These are phyloP conservation scores for Cariama cristata DNA, from an alignment of 2,113 vertebrate genomes.

Conservation along the genomic window DNA sequence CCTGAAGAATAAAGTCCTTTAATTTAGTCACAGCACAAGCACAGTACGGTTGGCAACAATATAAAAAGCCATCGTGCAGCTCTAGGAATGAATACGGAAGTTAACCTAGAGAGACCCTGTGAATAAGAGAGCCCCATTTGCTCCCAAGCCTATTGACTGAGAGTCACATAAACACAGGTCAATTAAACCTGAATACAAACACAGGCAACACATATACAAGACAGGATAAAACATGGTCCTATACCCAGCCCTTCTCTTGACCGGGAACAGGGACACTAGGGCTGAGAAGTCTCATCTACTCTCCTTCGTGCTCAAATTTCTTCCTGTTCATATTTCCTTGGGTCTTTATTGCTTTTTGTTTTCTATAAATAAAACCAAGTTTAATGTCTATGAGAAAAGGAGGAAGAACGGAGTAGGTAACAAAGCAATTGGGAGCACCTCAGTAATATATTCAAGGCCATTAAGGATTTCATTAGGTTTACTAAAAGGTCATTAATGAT, in stretches of 20 bases:
- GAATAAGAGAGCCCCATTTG: neutral
- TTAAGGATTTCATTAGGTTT: slow-evolving; percentile 82
- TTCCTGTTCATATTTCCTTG: neutral
- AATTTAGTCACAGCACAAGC: neutral
- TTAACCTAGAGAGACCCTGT: neutral
- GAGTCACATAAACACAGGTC: neutral
- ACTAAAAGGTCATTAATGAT: slow-evolving; percentile 80
- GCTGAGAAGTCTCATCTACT: neutral
- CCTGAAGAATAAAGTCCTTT: slow-evolving; percentile 7
- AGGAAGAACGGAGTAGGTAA: slow-evolving; percentile 60
- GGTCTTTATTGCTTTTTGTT: neutral
- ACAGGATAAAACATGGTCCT: neutral
- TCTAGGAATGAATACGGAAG: neutral
- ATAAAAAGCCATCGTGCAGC: neutral
- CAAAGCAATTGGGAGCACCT: slow-evolving; percentile 72
- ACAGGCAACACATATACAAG: neutral
- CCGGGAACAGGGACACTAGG: neutral
- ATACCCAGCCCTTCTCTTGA: neutral
- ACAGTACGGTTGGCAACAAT: neutral
- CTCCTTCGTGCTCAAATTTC: neutral
- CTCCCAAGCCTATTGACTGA: neutral
- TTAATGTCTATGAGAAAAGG: slow-evolving; percentile 40
- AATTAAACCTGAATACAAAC: neutral
- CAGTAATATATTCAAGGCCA: slow-evolving; percentile 74
- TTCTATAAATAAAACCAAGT: slow-evolving; percentile 39